Conservation (phyloP, 2,888 invertebrate species). For the Caenorhabditis angaria region DNA sequence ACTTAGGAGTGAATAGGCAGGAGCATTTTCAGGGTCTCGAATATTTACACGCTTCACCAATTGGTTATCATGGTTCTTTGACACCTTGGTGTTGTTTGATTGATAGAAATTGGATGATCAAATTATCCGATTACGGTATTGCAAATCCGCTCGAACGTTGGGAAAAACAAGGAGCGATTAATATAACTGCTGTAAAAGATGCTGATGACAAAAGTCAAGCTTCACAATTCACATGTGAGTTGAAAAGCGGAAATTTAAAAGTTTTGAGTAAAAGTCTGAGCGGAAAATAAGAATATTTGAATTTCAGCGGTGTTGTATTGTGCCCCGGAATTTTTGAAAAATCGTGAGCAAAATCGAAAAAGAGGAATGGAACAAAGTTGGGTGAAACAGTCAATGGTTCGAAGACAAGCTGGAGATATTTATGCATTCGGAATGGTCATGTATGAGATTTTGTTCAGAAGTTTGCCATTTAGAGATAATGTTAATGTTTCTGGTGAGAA, state of each 20-base stretch:
- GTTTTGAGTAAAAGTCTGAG: neutral
- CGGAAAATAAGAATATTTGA: neutral
- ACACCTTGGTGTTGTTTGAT: slow-evolving; percentile 71
- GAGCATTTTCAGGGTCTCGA: slow-evolving; percentile 54
- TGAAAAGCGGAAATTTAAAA: neutral
- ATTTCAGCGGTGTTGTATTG: slow-evolving; percentile 52
- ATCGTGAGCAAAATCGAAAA: slow-evolving; percentile 57
- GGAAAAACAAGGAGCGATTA: slow-evolving; percentile 67
- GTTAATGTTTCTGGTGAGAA: slow-evolving; percentile 50
- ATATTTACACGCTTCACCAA: slow-evolving; percentile 65
- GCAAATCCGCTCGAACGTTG: slow-evolving; percentile 68
- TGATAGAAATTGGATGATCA: slow-evolving; percentile 72
- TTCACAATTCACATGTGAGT: slow-evolving; percentile 58
- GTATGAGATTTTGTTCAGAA: slow-evolving; percentile 66
- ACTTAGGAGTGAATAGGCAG: slow-evolving; percentile 22
- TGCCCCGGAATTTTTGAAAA: slow-evolving; percentile 64
- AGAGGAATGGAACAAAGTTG: slow-evolving; percentile 64
- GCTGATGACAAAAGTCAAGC: slow-evolving; percentile 66
- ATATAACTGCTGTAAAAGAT: slow-evolving; percentile 58
- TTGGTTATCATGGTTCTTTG: slow-evolving; percentile 69
- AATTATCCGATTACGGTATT: slow-evolving; percentile 67
- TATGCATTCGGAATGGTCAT: slow-evolving; percentile 69
- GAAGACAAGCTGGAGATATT: slow-evolving; percentile 67
- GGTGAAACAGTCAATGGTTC: slow-evolving; percentile 57
- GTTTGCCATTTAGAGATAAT: slow-evolving; percentile 54